Evolutionary conservation across 2,888 invertebrate species (phyloP).

Genomic region (Carterocephalus palaemon): DNA sequence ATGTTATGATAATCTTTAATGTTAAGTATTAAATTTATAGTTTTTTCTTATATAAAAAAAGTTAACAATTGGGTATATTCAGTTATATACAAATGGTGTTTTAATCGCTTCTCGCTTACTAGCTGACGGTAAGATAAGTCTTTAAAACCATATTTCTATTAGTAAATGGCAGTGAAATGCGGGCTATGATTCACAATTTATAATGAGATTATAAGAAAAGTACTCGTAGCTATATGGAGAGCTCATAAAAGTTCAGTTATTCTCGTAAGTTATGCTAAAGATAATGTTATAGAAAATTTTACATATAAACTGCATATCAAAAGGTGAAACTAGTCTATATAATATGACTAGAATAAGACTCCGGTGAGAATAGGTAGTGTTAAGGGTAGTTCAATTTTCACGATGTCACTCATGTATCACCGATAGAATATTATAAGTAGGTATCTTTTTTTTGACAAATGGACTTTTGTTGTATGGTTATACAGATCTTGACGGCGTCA

Average conservation of each 20-base stretch:
- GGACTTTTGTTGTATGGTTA: too few relatives aligned
- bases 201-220: conserved; percentile 13
- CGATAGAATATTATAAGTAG: too few relatives aligned
- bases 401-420: too few relatives aligned
- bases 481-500: too few relatives aligned
- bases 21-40: too few relatives aligned
- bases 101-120: neutral
- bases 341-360: conserved; percentile 73
- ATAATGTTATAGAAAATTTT: conserved; percentile 15
- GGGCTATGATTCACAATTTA: conserved; percentile 38
- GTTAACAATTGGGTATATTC: too few relatives aligned
- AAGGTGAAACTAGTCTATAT: conserved; percentile 66
- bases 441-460: too few relatives aligned
- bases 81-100: too few relatives aligned
- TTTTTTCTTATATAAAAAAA: too few relatives aligned
- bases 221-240: conserved; percentile 13
- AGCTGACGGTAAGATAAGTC: conserved; percentile 18
- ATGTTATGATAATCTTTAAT: too few relatives aligned
- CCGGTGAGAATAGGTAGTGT: conserved; percentile 5
- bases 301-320: conserved; percentile 41
- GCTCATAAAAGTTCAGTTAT: conserved; percentile 20
- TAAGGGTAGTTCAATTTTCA: too few relatives aligned
- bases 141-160: conserved; percentile 47
- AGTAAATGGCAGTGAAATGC: conserved; percentile 72
- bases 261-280: conserved; percentile 17